A percentile compares a stretch with the other conserved stretches of the same genome.
Evolutionary conservation across 2,797 vertebrate genomes (phyloP).

Genomic region (Buphagus erythrorhynchus): DNA sequence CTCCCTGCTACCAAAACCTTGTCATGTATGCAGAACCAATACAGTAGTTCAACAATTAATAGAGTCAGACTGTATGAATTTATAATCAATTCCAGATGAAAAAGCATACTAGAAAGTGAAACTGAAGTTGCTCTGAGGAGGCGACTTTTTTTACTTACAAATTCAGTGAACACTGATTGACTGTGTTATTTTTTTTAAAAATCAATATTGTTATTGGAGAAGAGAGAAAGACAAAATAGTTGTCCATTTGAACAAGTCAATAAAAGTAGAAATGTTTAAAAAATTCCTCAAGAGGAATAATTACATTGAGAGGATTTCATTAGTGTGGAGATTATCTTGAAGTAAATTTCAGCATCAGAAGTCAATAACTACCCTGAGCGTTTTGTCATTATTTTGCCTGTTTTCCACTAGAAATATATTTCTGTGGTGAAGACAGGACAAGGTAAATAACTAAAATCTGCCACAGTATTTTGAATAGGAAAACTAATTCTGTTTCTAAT

Average conservation of each 20-base stretch:
- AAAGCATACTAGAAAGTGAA: background rate
- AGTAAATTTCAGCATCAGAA: constrained; percentile 26
- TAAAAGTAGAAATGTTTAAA: constrained; percentile 33
- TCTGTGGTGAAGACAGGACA: background rate
- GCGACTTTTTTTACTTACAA: background rate
- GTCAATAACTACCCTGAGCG: background rate
- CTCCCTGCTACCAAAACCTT: background rate
- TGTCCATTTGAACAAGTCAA: constrained; percentile 36
- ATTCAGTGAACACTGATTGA: background rate
- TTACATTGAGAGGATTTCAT: constrained; percentile 34
- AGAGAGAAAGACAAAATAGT: constrained; percentile 30
- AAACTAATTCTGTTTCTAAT: background rate
- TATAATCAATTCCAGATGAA: background rate
- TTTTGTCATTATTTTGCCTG: constrained; percentile 30
- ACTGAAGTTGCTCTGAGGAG: background rate
- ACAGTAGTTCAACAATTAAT: background rate
- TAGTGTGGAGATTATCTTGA: constrained; percentile 11
- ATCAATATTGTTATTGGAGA: constrained; percentile 42
- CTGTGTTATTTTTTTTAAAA: background rate
- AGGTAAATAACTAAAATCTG: background rate
- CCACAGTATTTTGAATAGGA: background rate
- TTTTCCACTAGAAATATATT: background rate
- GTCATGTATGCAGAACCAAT: background rate
- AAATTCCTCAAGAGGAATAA: constrained; percentile 40
- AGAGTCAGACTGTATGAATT: background rate